Base-by-base conservation (phyloP, 2,113 vertebrate genomes). In the Brachirus orientalis region DNA sequence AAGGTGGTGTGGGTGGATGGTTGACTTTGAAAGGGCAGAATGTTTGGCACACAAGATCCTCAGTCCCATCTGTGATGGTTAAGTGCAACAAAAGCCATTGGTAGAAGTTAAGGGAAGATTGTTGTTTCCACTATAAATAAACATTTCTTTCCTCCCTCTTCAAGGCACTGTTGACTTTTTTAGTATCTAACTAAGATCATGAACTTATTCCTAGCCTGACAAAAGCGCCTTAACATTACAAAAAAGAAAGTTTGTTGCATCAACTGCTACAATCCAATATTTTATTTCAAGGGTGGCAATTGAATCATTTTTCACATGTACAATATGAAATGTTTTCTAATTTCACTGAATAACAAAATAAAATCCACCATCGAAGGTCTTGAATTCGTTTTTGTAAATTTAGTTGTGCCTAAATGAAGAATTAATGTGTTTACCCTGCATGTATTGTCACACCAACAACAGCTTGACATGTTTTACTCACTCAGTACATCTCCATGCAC, bases 151-250 rank as follows among this genome's bases (percentile, higher is more conserved):
- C 48, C 13, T 33, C 1, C 1, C 7, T 10, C 10, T 33, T 40
- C 8, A 17, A 45, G 47, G 28, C 19, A 22, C 8, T 57, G 14
- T 47, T 52, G 38, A 44, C 46, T 58, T 57, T 50, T 72, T 63
- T 0, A 47, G 22, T 48, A 48, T 72, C 63, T 51, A 51, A 44
- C 44, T n/a, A 20, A 5, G 36, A 37, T 10, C 17, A 28, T 28
- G 28, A 28, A 28, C 28, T 28, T 19, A 33, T 11, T 55, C n/a
- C 10, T 38, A 13, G 22, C 12, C 7, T 55, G 18, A 13, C 43
- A 37, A 6, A 48, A 14, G 17, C 57, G 35, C 16, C 47, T 33
- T 13, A 35, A 59, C 12, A 14, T 17, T 16, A 50, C 1, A 14
- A 2, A 8, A 53, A 33, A 13, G n/a, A 44, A 17, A 8, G n/a